phyloP scores from a whole-genome alignment of 53 echinoderm and acorn worm species.

The Zoroaster sp. region DNA sequence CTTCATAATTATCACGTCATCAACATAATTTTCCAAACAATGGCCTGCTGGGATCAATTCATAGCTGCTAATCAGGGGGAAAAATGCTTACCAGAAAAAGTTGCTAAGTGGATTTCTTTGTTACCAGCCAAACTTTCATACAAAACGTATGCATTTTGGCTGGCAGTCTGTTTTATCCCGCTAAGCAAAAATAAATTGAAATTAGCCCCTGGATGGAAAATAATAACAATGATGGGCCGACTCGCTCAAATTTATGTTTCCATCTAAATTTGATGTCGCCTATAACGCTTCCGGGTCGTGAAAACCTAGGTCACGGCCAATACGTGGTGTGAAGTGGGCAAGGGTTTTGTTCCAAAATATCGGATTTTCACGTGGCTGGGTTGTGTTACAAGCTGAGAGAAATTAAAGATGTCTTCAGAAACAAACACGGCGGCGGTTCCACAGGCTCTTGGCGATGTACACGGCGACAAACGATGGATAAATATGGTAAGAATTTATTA shows the following conservation, averaged over 20 bases:
- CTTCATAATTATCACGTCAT: no score
- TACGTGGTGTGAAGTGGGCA: background rate
- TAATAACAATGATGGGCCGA: background rate
- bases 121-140: no score
- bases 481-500: slow-evolving; percentile 68
- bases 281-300: slow-evolving; percentile 24
- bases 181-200: background rate
- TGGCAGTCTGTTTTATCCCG: background rate
- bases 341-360: background rate
- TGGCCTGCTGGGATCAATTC: no score
- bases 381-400: background rate
- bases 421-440: slow-evolving; percentile 42
- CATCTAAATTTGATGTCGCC: no score
- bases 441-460: slow-evolving; percentile 72
- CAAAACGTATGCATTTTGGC: background rate
- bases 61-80: no score
- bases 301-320: background rate
- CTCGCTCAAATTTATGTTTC: background rate
- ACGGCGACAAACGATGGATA: slow-evolving; percentile 95
- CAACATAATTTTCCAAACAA: no score
- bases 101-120: no score
- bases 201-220: no score
- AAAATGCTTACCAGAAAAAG: no score
- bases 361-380: background rate
- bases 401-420: slow-evolving; percentile 8